These are phyloP conservation scores for Phymastichus coffea DNA, from an alignment of 1,140 invertebrate genomes.

Conservation along the genomic window DNA sequence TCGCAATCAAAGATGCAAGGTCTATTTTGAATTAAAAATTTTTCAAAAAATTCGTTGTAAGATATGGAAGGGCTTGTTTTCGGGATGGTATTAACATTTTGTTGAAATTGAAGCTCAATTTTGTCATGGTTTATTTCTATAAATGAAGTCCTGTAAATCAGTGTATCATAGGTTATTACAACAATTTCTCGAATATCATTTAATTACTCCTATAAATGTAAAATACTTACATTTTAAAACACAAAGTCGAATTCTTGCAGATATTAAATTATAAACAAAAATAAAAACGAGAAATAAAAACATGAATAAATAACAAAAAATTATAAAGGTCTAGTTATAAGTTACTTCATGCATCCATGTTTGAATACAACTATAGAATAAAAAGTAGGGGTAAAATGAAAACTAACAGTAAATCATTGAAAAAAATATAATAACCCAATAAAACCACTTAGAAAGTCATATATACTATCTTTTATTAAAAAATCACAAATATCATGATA, in stretches of 20 bases:
- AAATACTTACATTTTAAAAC: constrained; percentile 25
- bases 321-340: background rate
- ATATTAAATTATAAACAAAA: constrained; percentile 13
- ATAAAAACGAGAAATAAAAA: background rate
- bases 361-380: too few species aligned
- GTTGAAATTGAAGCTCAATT: constrained; percentile 16
- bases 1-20: constrained; percentile 66
- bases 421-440: too few species aligned
- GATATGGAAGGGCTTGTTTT: constrained; percentile 33
- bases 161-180: background rate
- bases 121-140: constrained; percentile 35
- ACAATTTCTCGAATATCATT: background rate
- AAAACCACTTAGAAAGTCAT: too few species aligned
- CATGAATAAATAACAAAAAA: background rate
- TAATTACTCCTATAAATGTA: background rate
- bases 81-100: constrained; percentile 23
- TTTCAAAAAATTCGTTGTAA: constrained; percentile 61
- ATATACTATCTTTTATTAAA: too few species aligned
- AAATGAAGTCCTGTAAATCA: constrained; percentile 23
- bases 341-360: background rate
- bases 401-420: too few species aligned
- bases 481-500: too few species aligned
- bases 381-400: too few species aligned
- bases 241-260: constrained; percentile 5
- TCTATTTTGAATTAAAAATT: constrained; percentile 62